These are phyloP conservation scores for Panagrolaimus sp. DNA, from an alignment of 1,140 invertebrate genomes.

Conservation along the genomic window DNA sequence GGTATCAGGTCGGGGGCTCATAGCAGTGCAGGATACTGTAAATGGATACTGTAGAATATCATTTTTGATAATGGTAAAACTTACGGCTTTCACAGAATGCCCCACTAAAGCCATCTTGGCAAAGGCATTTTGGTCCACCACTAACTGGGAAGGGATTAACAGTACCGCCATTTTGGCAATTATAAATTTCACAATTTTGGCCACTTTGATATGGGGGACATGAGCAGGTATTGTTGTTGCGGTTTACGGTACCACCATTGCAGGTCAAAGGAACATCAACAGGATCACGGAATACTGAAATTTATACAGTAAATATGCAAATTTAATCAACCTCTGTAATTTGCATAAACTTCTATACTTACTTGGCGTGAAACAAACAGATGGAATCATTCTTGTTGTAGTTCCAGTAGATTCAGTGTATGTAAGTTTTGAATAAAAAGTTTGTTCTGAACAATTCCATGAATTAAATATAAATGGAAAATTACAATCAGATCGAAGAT, in stretches of 20 bases:
- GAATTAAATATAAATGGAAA: too few species aligned
- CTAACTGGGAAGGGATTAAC: neutral
- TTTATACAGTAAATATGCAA: too few species aligned
- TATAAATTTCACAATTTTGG: neutral
- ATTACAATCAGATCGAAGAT: too few species aligned
- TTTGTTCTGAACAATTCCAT: too few species aligned
- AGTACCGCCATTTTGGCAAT: conserved; percentile 10
- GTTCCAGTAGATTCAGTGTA: too few species aligned
- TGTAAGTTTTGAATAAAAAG: too few species aligned
- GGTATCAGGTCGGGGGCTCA: neutral
- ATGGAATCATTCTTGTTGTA: too few species aligned
- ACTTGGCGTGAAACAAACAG: too few species aligned
- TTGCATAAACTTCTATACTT: too few species aligned
- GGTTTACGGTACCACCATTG: neutral
- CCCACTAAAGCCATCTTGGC: neutral
- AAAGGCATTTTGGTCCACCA: conserved; percentile 1
- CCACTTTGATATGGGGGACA: neutral
- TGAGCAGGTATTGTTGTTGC: neutral
- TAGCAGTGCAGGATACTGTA: neutral
- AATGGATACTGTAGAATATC: neutral
- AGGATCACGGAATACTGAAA: too few species aligned
- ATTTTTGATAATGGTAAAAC: neutral
- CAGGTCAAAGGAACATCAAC: too few species aligned
- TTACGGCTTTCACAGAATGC: neutral
- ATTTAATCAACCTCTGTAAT: too few species aligned